Evolutionary conservation across 2,888 invertebrate genomes (phyloP).

Genomic region (Drosophila meridiana): DNA sequence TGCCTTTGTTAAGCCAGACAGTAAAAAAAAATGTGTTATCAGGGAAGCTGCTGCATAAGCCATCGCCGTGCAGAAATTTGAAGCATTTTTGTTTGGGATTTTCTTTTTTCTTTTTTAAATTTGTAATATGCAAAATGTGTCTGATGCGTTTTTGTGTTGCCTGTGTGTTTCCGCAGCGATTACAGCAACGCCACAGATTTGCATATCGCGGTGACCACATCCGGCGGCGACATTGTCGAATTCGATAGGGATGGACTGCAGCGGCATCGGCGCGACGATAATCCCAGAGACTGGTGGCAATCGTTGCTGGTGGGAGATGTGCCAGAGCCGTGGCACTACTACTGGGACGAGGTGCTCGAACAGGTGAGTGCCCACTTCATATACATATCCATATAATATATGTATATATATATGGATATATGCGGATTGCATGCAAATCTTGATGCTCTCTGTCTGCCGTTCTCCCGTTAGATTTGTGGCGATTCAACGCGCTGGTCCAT

Average conservation of each 20-base stretch:
- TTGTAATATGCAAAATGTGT: conserved; percentile 51
- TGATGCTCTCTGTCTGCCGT: conserved; percentile 15
- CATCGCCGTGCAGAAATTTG: conserved; percentile 3
- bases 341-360: conserved; percentile 89
- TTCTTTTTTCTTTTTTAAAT: conserved; percentile 9
- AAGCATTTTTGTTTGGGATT: not conserved
- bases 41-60: conserved; percentile 17
- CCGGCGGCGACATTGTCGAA: conserved; percentile 92
- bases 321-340: conserved; percentile 88
- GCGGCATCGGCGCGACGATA: conserved; percentile 82
- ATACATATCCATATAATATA: not conserved
- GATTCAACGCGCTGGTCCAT: conserved; percentile 87
- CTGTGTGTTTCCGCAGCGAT: conserved; percentile 87
- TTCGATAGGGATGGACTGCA: conserved; percentile 92
- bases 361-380: conserved; percentile 85
- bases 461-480: conserved; percentile 75
- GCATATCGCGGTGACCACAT: conserved; percentile 95
- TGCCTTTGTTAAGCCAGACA: conserved; percentile 10
- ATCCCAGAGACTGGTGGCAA: conserved; percentile 87
- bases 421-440: conserved; percentile 48
- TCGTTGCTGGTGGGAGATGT: conserved; percentile 89
- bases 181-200: conserved; percentile 93
- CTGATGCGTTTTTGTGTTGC: conserved; percentile 53
- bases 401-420: not conserved
- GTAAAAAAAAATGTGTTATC: conserved; percentile 15